Evolutionary conservation across 2,797 vertebrate species (phyloP), one percentile per base, ranked within the genome.

Genomic region (Capromys pilorides): DNA sequence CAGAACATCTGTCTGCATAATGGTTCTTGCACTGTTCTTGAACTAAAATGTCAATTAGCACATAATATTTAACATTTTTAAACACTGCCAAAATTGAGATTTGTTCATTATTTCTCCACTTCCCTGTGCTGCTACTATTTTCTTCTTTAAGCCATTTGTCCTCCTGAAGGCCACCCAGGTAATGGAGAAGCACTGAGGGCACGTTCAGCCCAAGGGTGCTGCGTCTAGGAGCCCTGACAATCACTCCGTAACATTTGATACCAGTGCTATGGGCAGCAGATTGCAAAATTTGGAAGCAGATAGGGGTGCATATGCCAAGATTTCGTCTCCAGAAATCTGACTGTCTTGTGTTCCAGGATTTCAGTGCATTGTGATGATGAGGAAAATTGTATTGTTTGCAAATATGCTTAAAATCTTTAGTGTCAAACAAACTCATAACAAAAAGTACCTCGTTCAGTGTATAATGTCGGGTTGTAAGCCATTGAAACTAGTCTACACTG

Each of bases 1-100:
- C 31, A 88, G 64, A 95, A 97, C 95, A 97, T 95, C 89, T 96
- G 96, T 94, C 91, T 75, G 67, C 67, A 95, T 95, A 95, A 96
- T 96, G 59, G 57, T 66, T 90, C 85, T 93, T 95, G 26, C 93
- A 97, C 82, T 91, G 94, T 97, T 95, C 96, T 96, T 94, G 78
- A 97, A 91, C 28, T 77, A 88, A 97, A 97, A 97, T 97, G 96
- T 95, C 97, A 96, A 96, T 93, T 93, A 95, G 79, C 54, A 93
- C 59, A 57, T 78, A 94, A 96, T 45, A 96, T 93, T 95, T 93
- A 95, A 86, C 75, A 84, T 67, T 95, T 84, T 61, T 18, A 94
- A 91, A 95, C 94, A 81, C 64, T 33, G 69, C 54, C n/a, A 86
- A 95, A 95, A 45, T 86, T 88, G 69, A 61, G 51, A 89, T 94